Evolutionary conservation across 2,888 invertebrate genomes (phyloP), one percentile per base, ranked within the genome.

Genomic region (Hydrotaea cyrtoneurina): DNA sequence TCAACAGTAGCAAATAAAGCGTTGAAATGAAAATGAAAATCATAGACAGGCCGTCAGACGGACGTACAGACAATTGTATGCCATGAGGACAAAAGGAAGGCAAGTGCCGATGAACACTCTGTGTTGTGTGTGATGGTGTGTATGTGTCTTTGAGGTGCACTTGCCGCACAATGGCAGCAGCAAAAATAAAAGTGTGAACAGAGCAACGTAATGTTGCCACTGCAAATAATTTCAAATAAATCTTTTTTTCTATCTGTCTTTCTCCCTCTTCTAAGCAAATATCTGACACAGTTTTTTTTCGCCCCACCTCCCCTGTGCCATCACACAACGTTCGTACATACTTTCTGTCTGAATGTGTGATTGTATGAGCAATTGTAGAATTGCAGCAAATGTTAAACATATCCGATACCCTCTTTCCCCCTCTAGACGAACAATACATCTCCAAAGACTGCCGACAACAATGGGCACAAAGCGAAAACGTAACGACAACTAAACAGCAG

Each of bases 201-300:
- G 57, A 43, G 17, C 39, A n/a, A 43, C 31, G 36, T 31, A 50
- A 64, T 50, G 31, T 31, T 43, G 36, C 13, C 46, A 73, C 57
- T 43, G 64, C 39, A 74, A 74, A 43, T 59, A 39, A 78, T 57
- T 66, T 66, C 57, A 79, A 73, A 81, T 78, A 81, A 81, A 73
- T 74, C 73, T 55, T 82, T 88, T 17, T 57, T 57, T 23, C 23
- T 73, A n/a, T 8, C 39, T 39, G 7, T 10, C 39, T 39, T 39
- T 10, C 39, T 39, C 39, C 2, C 39, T 39, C 39, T 39, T 39
- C 88, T 87, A 87, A 89, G 88, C 87, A 88, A n/a, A 87, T 88
- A 88, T 89, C 88, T 90, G 91, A 90, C 90, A 90, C 86, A 90
- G 86, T 90, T 90, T 87, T 79, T 74, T 66, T 46, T 64, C n/a